These are phyloP conservation scores for Fundulus diaphanus DNA, from an alignment of 2,797 vertebrate genomes.

Conservation along the genomic window DNA sequence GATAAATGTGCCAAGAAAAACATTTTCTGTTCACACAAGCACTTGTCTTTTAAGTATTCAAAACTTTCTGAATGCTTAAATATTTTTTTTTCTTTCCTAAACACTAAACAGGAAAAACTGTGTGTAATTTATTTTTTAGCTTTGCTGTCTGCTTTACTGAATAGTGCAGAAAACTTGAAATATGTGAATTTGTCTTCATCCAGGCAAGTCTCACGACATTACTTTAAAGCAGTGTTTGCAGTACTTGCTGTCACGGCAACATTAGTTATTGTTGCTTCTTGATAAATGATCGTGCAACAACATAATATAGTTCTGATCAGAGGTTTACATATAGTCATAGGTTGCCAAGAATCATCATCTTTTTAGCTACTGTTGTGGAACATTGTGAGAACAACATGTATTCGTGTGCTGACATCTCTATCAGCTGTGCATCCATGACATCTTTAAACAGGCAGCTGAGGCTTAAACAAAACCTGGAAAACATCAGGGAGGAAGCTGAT, in stretches of 20 bases:
- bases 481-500: background rate
- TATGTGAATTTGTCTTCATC: background rate
- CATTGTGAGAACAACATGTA: background rate
- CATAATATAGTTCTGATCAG: too few relatives aligned
- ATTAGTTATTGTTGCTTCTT: too few relatives aligned
- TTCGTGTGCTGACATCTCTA: background rate
- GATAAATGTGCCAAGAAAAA: background rate
- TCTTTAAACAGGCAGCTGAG: background rate
- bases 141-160: background rate
- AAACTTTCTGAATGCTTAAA: background rate
- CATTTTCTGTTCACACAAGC: background rate
- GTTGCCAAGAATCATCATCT: too few relatives aligned
- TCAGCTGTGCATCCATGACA: background rate
- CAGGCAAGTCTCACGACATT: too few relatives aligned
- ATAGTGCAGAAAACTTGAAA: background rate
- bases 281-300: too few relatives aligned
- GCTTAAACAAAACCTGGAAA: constrained; percentile 1
- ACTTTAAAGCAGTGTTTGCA: too few relatives aligned
- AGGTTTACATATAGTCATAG: too few relatives aligned
- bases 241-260: too few relatives aligned
- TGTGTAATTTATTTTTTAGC: background rate
- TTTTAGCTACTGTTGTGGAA: background rate
- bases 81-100: background rate
- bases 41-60: background rate
- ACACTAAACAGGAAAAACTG: background rate